These are phyloP conservation scores for Diarsia rubi DNA, from an alignment of 2,888 invertebrate genomes.

Conservation along the genomic window DNA sequence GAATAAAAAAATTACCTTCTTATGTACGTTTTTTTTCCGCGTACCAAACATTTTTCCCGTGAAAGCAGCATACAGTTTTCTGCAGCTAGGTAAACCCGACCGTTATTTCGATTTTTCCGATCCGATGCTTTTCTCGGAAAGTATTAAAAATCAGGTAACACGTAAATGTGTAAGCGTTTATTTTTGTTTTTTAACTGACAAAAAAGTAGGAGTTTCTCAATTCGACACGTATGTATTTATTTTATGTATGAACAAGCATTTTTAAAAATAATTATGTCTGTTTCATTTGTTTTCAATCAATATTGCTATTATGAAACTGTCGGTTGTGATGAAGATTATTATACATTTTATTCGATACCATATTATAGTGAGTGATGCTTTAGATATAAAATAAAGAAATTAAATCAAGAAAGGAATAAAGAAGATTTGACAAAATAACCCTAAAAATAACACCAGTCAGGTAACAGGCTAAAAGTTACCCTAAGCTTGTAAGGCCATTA, in stretches of 20 bases:
- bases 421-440: background rate
- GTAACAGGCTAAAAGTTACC: slow-evolving; percentile 19
- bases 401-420: background rate
- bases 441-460: slow-evolving; percentile 4
- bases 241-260: no score
- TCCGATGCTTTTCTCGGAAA: background rate
- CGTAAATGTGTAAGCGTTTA: background rate
- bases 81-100: background rate
- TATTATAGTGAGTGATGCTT: background rate
- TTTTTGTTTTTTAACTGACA: background rate
- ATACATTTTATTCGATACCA: background rate
- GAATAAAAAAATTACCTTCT: background rate
- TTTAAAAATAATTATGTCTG: no score
- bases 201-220: no score
- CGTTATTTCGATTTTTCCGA: background rate
- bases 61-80: background rate
- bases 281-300: background rate
- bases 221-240: no score
- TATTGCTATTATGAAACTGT: background rate
- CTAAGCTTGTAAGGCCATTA: slow-evolving; percentile 51
- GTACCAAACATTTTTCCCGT: background rate
- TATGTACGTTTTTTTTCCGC: background rate
- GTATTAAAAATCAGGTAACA: background rate
- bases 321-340: background rate
- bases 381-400: background rate